phyloP scores from a whole-genome alignment of 2,797 vertebrate genomes.

The Pristis pectinata region DNA sequence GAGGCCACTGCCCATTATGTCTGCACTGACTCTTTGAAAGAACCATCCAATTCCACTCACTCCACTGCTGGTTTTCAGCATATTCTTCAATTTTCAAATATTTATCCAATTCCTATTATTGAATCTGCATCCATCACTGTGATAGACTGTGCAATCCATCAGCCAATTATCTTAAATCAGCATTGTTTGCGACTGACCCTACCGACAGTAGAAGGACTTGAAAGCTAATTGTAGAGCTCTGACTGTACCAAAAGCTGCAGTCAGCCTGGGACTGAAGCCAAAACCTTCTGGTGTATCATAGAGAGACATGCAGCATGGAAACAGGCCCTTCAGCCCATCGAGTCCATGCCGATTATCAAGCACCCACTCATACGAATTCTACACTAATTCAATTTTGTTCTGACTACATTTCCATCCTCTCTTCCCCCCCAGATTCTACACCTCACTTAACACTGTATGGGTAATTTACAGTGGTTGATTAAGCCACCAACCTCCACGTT shows the following conservation, averaged over 20 bases:
- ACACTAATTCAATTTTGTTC: no score
- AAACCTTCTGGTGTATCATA: neutral
- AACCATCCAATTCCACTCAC: neutral
- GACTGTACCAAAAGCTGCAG: neutral
- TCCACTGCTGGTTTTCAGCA: neutral
- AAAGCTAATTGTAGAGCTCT: neutral
- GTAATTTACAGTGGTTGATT: no score
- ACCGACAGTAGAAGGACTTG: neutral
- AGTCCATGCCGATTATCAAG: no score
- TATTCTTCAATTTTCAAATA: neutral
- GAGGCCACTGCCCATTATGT: neutral
- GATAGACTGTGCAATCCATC: no score
- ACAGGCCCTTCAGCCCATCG: no score
- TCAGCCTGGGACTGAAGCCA: neutral
- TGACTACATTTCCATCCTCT: no score
- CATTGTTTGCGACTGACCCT: neutral
- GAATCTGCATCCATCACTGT: neutral
- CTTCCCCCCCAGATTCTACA: no score
- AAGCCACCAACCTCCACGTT: no score
- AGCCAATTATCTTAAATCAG: neutral
- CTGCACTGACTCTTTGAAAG: neutral
- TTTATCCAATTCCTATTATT: neutral
- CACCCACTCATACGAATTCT: no score
- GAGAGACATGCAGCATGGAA: no score
- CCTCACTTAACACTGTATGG: no score